Evolutionary conservation across 2,888 invertebrate species (phyloP), one percentile per base, ranked within the genome.

Genomic region (Pherbina coryleti): DNA sequence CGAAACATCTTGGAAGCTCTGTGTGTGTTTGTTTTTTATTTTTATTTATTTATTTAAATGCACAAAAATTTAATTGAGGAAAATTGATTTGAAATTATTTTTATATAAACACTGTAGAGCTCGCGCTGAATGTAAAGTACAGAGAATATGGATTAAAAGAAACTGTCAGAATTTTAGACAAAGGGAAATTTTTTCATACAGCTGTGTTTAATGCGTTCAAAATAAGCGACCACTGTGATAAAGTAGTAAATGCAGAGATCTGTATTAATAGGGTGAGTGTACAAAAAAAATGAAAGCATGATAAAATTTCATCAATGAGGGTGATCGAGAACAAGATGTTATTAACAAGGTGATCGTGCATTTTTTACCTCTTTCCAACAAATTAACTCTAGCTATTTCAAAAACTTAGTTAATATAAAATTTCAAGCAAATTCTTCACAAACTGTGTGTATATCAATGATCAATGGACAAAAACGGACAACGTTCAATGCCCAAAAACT

Each of bases 1-100:
- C 90, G 90, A 79, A 89, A 89, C 90, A 90, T 90, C 55, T 79
- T 84, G 67, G 7, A 14, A 53, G 37, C 1, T 14, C 22, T 66
- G 64, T 17, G 31, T 62, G 7, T 62, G 19, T 28, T 49, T 51
- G n/a, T n/a, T n/a, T n/a, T n/a, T n/a, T n/a, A n/a, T 17, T 11
- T 17, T 5, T 7, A 1, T 9, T 28, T 69, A 49, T 57, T 75
- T 62, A 25, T 25, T 64, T 64, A 53, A 75, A 73, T 28, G 51
- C 51, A 51, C 67, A 71, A 8, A 31, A 71, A 53, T 71, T 71
- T 55, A 53, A 37, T 73, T 25, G 25, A 49, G 17, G 31, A 64
- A 64, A 31, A 11, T 34, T 64, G 25, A 64, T 57, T 70, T 69
- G 53, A 37, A 60, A 69, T 51, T 51, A 25, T 49, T 62, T 17